A percentile compares a stretch with the other conserved stretches of the same genome.
phyloP scores from a whole-genome alignment of 2,113 vertebrate species.

The Heterochromis multidens region DNA sequence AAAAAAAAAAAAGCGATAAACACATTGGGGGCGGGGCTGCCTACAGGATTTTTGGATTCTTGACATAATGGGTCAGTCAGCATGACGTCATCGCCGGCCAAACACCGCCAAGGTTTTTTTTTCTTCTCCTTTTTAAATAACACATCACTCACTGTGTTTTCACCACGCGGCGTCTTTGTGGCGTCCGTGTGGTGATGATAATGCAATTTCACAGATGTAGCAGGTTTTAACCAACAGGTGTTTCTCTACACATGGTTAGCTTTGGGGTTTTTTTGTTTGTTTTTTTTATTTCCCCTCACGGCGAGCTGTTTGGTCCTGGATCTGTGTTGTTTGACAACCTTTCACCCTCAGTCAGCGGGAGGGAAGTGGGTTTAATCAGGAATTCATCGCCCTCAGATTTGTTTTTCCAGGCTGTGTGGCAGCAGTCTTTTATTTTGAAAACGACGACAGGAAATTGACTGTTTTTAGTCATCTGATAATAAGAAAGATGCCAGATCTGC shows the following conservation, averaged over 20 bases:
- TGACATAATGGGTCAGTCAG: neutral
- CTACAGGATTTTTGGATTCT: neutral
- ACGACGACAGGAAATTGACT: neutral
- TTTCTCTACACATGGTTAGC: neutral
- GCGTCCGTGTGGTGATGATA: neutral
- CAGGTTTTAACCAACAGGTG: constrained; percentile 19
- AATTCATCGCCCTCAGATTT: neutral
- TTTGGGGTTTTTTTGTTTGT: neutral
- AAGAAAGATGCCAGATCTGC: neutral
- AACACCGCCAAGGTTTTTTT: neutral
- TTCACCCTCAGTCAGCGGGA: neutral
- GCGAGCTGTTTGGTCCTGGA: neutral
- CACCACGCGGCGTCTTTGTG: too few relatives aligned
- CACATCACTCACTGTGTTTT: constrained; percentile 47
- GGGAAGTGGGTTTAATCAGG: neutral
- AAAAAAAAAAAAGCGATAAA: neutral
- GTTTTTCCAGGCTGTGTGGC: neutral
- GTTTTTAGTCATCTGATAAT: neutral
- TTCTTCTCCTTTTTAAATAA: neutral
- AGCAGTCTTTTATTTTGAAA: neutral
- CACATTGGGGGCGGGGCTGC: neutral
- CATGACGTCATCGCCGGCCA: neutral
- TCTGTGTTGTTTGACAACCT: neutral
- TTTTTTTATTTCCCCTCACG: too few relatives aligned
- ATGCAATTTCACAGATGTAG: constrained; percentile 57